Evolutionary conservation across 1,140 invertebrate genomes (phyloP), one percentile per base, ranked within the genome.

Genomic region (Stratiolaelaps scimitus): DNA sequence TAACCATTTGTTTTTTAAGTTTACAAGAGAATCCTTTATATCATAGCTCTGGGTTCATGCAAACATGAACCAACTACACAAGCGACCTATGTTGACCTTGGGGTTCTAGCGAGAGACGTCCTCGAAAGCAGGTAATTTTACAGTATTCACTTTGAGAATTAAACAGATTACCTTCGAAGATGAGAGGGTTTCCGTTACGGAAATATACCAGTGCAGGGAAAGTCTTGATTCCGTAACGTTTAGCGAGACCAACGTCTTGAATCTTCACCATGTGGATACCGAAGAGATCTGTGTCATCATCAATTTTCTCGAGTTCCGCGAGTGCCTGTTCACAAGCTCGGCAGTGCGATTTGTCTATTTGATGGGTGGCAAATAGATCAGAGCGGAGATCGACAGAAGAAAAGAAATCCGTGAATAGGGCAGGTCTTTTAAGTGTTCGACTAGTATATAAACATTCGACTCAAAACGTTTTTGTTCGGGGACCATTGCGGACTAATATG

Each of bases 201-300:
- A 93, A 93, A 73, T 92, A 92, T 1, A 92, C 88, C 68, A 94
- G 80, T 26, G 89, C 90, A 2, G 90, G 91, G 74, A 91, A 92
- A 30, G 89, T 93, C 76, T 92, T 92, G 64, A 95, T 93, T 34
- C 89, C 92, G 77, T 93, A 93, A 68, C 89, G 81, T 66, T 72
- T 73, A 1, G 73, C 71, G 66, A 93, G 74, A 72, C 89, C 86
- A 0, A 87, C 85, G 78, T 94, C 91, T 75, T 90, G 87, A 72
- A 94, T 92, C 75, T 92, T 89, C 0, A 95, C 91, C 83, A 95
- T 84, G 71, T 92, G 88, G 71, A 94, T 93, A 43, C 90, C 90
- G 75, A 88, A 93, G 0, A 89, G 83, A 73, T 93, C 90, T 73
- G 87, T 89, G 74, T 94, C 89, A 72, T 93, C 89, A 73, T 93